phyloP scores from a whole-genome alignment of 2,888 invertebrate genomes.

The Nebria brevicollis region DNA sequence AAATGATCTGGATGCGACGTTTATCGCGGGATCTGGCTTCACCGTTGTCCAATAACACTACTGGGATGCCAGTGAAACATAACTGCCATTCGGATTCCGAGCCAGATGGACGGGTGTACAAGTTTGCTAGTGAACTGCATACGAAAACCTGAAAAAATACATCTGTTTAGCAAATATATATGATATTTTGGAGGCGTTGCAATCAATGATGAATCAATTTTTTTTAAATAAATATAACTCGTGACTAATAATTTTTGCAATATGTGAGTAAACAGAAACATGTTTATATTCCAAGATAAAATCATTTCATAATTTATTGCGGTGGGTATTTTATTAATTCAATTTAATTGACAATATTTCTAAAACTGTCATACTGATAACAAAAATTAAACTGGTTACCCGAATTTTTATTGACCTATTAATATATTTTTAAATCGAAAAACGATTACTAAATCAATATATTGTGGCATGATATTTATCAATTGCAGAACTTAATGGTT shows the following conservation, averaged over 20 bases:
- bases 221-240: not conserved
- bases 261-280: not conserved
- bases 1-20: constrained; percentile 74
- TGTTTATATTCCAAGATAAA: not conserved
- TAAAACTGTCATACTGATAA: not conserved
- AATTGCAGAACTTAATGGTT: not conserved
- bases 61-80: constrained; percentile 81
- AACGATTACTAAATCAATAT: too few relatives aligned
- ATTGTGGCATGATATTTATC: not conserved
- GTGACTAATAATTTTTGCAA: not conserved
- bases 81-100: constrained; percentile 74
- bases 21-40: constrained; percentile 76
- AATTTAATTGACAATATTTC: not conserved
- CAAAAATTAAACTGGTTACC: not conserved
- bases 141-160: constrained; percentile 71
- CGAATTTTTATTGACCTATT: not conserved
- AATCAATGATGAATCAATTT: not conserved
- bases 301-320: not conserved
- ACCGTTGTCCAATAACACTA: constrained; percentile 80
- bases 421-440: not conserved
- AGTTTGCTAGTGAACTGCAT: constrained; percentile 78
- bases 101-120: constrained; percentile 71
- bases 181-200: too few relatives aligned
- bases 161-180: too few relatives aligned
- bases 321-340: not conserved